Percentiles rank a stretch among this genome's conserved stretches.
These are phyloP conservation scores for Rhamphomyia laevipes DNA, from an alignment of 2,888 invertebrate genomes.

Conservation along the genomic window DNA sequence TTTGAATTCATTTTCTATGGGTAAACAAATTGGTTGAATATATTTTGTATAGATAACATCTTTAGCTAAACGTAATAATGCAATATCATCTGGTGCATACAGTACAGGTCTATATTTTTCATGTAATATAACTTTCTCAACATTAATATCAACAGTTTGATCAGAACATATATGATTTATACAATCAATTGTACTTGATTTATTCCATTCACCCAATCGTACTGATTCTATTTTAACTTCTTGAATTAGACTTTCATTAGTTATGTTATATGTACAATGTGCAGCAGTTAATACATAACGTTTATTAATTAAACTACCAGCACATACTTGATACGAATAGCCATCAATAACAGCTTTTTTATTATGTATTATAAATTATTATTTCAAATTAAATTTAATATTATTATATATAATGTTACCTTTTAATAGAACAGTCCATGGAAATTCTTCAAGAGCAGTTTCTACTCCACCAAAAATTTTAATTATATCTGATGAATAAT, in stretches of 20 bases:
- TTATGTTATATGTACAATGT: conserved; percentile 37
- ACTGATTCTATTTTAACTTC: conserved; percentile 13
- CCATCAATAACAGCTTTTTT: neutral
- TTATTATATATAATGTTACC: neutral
- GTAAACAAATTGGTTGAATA: conserved; percentile 49
- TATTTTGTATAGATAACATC: conserved; percentile 43
- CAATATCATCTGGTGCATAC: conserved; percentile 53
- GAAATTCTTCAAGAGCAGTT: conserved; percentile 42
- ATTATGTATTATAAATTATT: neutral
- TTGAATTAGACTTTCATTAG: conserved; percentile 12
- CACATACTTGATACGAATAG: conserved; percentile 6
- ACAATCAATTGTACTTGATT: conserved; percentile 26
- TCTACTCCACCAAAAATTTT: conserved; percentile 35
- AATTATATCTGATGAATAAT: conserved; percentile 26
- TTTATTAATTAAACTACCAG: conserved; percentile 40
- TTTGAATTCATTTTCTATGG: conserved; percentile 26
- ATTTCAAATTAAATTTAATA: neutral
- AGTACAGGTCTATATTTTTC: conserved; percentile 46
- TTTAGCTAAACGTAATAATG: conserved; percentile 48
- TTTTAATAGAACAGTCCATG: conserved; percentile 41
- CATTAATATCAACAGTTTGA: conserved; percentile 44
- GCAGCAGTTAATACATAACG: conserved; percentile 44
- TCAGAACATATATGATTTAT: conserved; percentile 41
- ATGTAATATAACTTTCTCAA: conserved; percentile 52
- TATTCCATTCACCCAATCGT: conserved; percentile 37